Conservation (phyloP, 2,888 invertebrate species). For the Phanerotoma sp. region DNA sequence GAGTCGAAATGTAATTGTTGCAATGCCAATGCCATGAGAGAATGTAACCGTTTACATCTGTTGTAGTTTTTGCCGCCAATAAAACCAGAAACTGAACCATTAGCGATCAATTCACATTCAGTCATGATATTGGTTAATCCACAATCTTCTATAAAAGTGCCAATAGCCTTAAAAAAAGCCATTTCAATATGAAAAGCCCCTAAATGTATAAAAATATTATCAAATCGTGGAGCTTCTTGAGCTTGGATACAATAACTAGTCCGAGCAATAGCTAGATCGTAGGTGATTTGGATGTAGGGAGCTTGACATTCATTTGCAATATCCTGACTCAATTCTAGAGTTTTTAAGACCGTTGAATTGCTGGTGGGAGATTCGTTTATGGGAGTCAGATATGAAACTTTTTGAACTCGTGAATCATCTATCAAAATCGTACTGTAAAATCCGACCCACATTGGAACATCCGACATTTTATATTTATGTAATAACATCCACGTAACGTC, state of each 20-base stretch:
- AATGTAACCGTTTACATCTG: slow-evolving; percentile 31
- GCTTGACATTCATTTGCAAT: slow-evolving; percentile 36
- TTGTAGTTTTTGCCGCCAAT: slow-evolving; percentile 35
- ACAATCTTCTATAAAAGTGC: slow-evolving; percentile 41
- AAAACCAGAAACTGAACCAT: slow-evolving; percentile 33
- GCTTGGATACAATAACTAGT: slow-evolving; percentile 38
- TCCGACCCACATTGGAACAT: slow-evolving; percentile 46
- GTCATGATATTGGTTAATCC: slow-evolving; percentile 33
- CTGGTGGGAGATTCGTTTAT: slow-evolving; percentile 45
- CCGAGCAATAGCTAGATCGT: slow-evolving; percentile 41
- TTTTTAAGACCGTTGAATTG: slow-evolving; percentile 33
- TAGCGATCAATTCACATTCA: slow-evolving; percentile 32
- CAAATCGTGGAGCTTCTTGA: slow-evolving; percentile 39
- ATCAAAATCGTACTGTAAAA: slow-evolving; percentile 37
- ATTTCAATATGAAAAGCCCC: slow-evolving; percentile 46
- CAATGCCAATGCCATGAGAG: slow-evolving; percentile 26
- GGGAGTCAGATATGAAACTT: slow-evolving; percentile 40
- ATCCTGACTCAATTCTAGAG: slow-evolving; percentile 30
- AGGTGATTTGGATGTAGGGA: slow-evolving; percentile 38
- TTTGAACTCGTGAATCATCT: slow-evolving; percentile 36
- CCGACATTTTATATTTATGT: slow-evolving; percentile 33
- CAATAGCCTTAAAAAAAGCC: slow-evolving; percentile 43
- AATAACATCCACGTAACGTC: slow-evolving; percentile 34
- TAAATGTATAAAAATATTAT: slow-evolving; percentile 48
- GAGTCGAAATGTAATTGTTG: slow-evolving; percentile 38